Evolutionary conservation across 2,113 vertebrate genomes (phyloP), one percentile per base, ranked within the genome.

Genomic region (Xenopus laevis): DNA sequence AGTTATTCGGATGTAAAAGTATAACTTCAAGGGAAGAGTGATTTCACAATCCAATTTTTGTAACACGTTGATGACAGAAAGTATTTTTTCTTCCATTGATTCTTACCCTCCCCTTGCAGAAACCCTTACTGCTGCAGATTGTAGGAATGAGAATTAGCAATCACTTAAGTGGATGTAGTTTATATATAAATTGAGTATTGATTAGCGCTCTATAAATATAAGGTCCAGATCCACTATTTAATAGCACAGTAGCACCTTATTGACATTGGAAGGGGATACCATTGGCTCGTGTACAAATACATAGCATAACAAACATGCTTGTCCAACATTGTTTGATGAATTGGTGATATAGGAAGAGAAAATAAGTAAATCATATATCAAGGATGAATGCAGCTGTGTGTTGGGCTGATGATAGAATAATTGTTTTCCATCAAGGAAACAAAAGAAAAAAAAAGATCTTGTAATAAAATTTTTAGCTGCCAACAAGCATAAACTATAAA

Each of bases 381-480:
- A 71, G 74, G 68, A 74, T 80, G 81, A 82, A 71, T 78, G 62
- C 45, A 74, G 27, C 74, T 74, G 67, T 71, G 70, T 86, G 86
- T 85, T 82, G 82, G 82, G 71, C 81, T 79, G 85, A 82, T 88
- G 88, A 89, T 84, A 81, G 84, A 87, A 87, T 85, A 83, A 80
- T 88, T 84, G 81, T 81, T 85, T 86, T 78, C 84, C 82, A 85
- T 87, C 85, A 86, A 87, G 87, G 72, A 86, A 85, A 89, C 82
- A 69, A 68, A 84, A 40, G 33, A 40, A 40, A 82, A 73, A 27
- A 79, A 86, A 87, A 81, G 87, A 84, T 85, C 81, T 83, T 79
- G 78, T 89, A 90, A 92, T 90, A 92, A 92, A 91, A 92, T 91
- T 91, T 90, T 87, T 92, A 90, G 84, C 88, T 88, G 88, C 86